phyloP scores from a whole-genome alignment of 2,888 invertebrate genomes.

The Meloe dianella region DNA sequence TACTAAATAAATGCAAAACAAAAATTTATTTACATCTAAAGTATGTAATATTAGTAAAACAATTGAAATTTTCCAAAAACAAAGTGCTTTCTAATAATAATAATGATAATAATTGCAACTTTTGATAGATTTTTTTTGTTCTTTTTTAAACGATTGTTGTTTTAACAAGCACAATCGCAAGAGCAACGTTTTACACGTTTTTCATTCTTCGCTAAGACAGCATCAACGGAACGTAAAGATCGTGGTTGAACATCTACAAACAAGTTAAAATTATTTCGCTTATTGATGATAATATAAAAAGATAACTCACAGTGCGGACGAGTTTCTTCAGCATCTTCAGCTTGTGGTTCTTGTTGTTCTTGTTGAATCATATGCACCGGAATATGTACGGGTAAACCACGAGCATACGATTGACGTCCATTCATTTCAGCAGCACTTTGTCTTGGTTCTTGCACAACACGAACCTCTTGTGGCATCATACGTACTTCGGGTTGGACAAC shows the following conservation, averaged over 20 bases:
- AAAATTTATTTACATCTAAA: slow-evolving; percentile 15
- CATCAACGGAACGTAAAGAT: slow-evolving; percentile 62
- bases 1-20: slow-evolving; percentile 12
- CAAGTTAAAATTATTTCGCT: slow-evolving; percentile 30
- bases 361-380: slow-evolving; percentile 58
- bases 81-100: slow-evolving; percentile 11
- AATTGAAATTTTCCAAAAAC: background rate
- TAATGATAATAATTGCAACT: background rate
- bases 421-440: slow-evolving; percentile 55
- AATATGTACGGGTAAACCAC: slow-evolving; percentile 56
- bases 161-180: slow-evolving; percentile 74
- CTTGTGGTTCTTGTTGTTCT: slow-evolving; percentile 49
- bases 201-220: slow-evolving; percentile 62
- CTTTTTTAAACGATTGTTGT: too few species aligned
- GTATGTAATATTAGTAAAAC: background rate
- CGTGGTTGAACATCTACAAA: slow-evolving; percentile 81
- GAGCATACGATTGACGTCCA: slow-evolving; percentile 56
- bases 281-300: background rate
- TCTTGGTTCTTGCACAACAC: slow-evolving; percentile 53
- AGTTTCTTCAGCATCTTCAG: slow-evolving; percentile 64
- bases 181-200: slow-evolving; percentile 78
- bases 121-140: background rate
- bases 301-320: slow-evolving; percentile 78
- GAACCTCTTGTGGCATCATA: slow-evolving; percentile 39
- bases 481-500: slow-evolving; percentile 27